Evolutionary conservation across 2,888 invertebrate genomes (phyloP).

Genomic region (Mactromeris polynyma): DNA sequence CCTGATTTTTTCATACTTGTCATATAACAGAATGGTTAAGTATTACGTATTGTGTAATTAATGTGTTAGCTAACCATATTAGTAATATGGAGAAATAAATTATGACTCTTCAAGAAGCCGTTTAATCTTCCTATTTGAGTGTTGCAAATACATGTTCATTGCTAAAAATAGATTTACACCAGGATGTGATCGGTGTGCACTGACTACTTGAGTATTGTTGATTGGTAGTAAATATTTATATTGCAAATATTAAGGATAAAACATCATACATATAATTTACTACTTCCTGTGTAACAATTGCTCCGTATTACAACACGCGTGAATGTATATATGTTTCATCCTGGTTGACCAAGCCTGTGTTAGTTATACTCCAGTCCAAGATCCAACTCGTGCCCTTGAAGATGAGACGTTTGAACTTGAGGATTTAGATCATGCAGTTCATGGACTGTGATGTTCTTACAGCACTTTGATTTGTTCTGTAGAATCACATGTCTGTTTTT

Average conservation of each 20-base stretch:
- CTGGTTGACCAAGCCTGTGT: too few relatives aligned
- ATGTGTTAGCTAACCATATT: too few relatives aligned
- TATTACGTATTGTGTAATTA: too few relatives aligned
- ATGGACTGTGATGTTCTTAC: too few relatives aligned
- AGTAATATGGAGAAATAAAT: neutral
- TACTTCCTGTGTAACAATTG: neutral
- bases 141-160: neutral
- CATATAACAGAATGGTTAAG: too few relatives aligned
- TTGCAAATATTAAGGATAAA: conserved; percentile 1
- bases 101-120: neutral
- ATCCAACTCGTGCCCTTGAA: too few relatives aligned
- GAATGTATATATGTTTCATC: neutral
- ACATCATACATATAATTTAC: neutral
- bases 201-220: neutral
- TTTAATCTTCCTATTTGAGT: neutral
- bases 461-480: too few relatives aligned
- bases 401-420: too few relatives aligned
- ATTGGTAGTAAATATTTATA: neutral
- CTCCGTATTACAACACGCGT: neutral
- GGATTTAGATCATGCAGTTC: too few relatives aligned
- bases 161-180: conserved; percentile 3
- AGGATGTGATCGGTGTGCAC: neutral
- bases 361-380: too few relatives aligned
- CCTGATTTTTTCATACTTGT: too few relatives aligned
- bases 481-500: too few relatives aligned